A percentile compares a stretch with the other conserved stretches of the same genome.
These are phyloP conservation scores for Tolmerus cingulatus DNA, from an alignment of 2,888 invertebrate genomes.

Conservation along the genomic window DNA sequence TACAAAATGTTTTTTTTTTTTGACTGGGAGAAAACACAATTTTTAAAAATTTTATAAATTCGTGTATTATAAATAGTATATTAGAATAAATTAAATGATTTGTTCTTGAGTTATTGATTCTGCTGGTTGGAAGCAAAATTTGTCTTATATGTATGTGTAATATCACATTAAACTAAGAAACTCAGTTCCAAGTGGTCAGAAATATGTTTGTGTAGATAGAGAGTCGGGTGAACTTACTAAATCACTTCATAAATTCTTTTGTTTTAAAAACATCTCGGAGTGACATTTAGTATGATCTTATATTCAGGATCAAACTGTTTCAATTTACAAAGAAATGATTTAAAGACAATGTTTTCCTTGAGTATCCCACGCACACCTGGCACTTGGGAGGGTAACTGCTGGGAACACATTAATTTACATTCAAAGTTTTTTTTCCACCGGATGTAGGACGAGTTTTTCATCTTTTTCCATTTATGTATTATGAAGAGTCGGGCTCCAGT, in stretches of 20 bases:
- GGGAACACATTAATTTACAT: constrained; percentile 26
- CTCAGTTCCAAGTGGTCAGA: too few relatives aligned
- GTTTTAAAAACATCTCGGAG: neutral
- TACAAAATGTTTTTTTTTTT: too few relatives aligned
- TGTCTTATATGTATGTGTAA: too few relatives aligned
- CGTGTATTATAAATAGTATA: too few relatives aligned
- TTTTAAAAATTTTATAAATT: too few relatives aligned
- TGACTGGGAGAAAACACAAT: too few relatives aligned
- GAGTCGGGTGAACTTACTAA: too few relatives aligned
- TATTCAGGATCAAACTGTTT: neutral
- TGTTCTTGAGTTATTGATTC: neutral
- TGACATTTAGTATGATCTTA: neutral
- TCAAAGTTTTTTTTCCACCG: constrained; percentile 18
- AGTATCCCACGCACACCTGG: neutral
- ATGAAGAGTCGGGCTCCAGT: neutral
- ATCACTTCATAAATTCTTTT: neutral
- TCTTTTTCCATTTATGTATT: constrained; percentile 22
- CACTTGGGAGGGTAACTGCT: neutral
- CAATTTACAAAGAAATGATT: neutral
- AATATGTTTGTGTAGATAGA: too few relatives aligned
- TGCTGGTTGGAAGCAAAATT: neutral
- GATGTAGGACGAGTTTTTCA: neutral
- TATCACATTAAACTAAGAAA: too few relatives aligned
- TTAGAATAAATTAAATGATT: neutral
- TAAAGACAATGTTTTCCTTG: neutral